These are phyloP conservation scores for Rhipidura dahli DNA, from an alignment of 2,113 vertebrate genomes.

Conservation along the genomic window DNA sequence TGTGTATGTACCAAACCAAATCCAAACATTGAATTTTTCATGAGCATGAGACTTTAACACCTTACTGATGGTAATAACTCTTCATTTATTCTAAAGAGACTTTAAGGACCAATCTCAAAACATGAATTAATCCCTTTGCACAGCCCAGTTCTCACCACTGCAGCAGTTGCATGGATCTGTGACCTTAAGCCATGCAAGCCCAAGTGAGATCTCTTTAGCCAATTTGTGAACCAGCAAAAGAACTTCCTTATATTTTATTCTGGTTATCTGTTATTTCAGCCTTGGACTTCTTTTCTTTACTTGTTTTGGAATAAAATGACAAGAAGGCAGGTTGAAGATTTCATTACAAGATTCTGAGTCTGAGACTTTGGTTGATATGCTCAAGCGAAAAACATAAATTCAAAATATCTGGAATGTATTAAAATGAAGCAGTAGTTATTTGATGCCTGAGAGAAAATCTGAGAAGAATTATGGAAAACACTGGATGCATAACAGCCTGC, in stretches of 20 bases:
- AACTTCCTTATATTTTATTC: background rate
- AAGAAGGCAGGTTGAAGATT: background rate
- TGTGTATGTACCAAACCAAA: background rate
- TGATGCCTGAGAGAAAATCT: background rate
- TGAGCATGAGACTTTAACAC: background rate
- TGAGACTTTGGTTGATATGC: background rate
- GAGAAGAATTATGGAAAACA: background rate
- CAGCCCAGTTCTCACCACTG: background rate
- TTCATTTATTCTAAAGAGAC: background rate
- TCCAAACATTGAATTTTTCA: background rate
- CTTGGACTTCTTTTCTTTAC: background rate
- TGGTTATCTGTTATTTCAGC: background rate
- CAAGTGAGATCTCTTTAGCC: background rate
- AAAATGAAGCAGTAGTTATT: background rate
- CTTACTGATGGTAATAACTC: background rate
- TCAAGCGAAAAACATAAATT: background rate
- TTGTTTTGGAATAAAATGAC: background rate
- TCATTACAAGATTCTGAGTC: background rate
- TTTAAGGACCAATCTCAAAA: background rate
- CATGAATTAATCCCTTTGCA: background rate
- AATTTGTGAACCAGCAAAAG: background rate
- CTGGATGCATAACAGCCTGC: background rate
- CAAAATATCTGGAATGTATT: background rate
- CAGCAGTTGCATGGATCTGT: background rate
- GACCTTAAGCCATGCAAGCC: background rate